Conservation (phyloP, 1,140 invertebrate genomes). For the Tyrophagus putrescentiae region DNA sequence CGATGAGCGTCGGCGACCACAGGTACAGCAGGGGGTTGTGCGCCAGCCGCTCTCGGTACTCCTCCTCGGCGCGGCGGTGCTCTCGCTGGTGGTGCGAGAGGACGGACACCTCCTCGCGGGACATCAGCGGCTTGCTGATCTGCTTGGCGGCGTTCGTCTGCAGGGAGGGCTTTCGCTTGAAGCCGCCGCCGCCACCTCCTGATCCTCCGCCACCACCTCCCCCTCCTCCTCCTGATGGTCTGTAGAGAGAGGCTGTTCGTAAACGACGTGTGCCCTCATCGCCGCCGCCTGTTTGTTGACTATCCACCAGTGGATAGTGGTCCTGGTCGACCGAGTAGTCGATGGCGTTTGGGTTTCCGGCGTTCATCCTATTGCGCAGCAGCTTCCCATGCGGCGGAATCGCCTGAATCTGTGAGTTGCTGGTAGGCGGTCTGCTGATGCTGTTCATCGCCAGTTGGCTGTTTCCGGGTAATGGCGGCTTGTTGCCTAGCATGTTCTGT, state of each 20-base stretch:
- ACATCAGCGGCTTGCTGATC: conserved; percentile 51
- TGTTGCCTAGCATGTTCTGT: background rate
- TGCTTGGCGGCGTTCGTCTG: conserved; percentile 63
- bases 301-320: background rate
- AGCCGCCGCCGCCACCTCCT: conserved; percentile 45
- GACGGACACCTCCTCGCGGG: conserved; percentile 81
- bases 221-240: background rate
- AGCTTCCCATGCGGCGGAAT: background rate
- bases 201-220: conserved; percentile 41
- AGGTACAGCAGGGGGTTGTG: conserved; percentile 86
- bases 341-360: conserved; percentile 33
- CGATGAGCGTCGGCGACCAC: conserved; percentile 17
- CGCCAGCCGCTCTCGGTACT: conserved; percentile 75
- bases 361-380: conserved; percentile 40
- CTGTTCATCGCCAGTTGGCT: no score
- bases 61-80: conserved; percentile 72
- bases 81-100: conserved; percentile 81
- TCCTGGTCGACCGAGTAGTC: background rate
- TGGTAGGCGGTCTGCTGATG: background rate
- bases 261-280: conserved; percentile 44
- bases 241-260: conserved; percentile 58
- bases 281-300: background rate
- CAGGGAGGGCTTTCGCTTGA: conserved; percentile 67
- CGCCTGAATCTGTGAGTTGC: background rate
- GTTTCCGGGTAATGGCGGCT: background rate